Base-by-base conservation (phyloP, 1,140 invertebrate genomes). In the Alviniconcha marisindica region DNA sequence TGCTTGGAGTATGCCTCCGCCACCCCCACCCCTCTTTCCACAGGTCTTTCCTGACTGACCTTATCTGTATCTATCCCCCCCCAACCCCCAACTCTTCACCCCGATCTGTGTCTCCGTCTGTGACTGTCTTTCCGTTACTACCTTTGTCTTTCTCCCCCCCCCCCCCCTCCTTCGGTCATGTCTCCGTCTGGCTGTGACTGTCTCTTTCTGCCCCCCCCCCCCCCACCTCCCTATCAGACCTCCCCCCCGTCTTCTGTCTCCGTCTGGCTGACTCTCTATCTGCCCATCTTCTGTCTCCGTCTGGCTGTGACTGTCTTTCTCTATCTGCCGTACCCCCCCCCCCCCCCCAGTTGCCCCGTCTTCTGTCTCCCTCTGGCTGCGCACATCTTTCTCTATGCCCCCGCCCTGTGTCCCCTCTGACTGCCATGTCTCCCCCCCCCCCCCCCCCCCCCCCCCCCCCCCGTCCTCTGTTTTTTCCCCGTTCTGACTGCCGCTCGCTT, bases 111-210 rank as follows among this genome's bases (percentile, higher is more conserved):
- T 66, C 60, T 66, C 60, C n/a, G 10, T 66, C 60, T 66, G 10
- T 66, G 10, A 7, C 60, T 66, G 60, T 66, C 60, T 66, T 7
- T 66, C 60, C n/a, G 60, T 66, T n/a, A 12, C 14, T 66, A 7
- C 28, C 7, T 31, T n/a, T 66, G 21, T 66, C 60, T 31, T n/a
- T 31, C 60, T 31, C 60, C 28, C 14, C n/a, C 60, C 28, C 60
- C 28, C 60, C 7, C 60, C 28, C 60, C 28, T 28, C 28, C 28
- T 31, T 28, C 7, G 5, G 28, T 66, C n/a, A 5, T 66, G 7
- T 78, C 48, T 33, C 77, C 28, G 3, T 48, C 77, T 78, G 38
- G 44, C 77, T 48, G 14, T 51, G 38, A 12, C 31, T 78, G 15
- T 51, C 40, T 15, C 48, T n/a, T 28, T 51, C 48, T 42, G 14